These are phyloP conservation scores for Gymnobelideus leadbeateri DNA, from an alignment of 2,113 vertebrate genomes.

Conservation along the genomic window DNA sequence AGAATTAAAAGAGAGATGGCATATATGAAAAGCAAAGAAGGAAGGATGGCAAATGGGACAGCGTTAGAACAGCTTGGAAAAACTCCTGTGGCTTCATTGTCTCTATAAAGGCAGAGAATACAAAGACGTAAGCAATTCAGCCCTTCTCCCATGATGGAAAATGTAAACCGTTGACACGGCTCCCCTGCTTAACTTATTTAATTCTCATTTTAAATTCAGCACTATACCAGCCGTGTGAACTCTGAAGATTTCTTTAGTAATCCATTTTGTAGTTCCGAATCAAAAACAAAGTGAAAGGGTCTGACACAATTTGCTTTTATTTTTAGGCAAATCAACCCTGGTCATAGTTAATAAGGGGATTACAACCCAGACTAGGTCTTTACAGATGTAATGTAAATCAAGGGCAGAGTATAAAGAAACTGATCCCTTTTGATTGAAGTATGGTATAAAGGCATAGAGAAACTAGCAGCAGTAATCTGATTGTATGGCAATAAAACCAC, in stretches of 20 bases:
- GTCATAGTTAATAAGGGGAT: slow-evolving; percentile 99
- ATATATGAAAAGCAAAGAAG: slow-evolving; percentile 79
- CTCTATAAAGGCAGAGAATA: slow-evolving; percentile 83
- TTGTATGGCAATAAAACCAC: slow-evolving; percentile 91
- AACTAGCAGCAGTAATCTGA: slow-evolving; percentile 90
- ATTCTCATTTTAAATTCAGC: slow-evolving; percentile 93
- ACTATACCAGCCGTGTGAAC: slow-evolving; percentile 89
- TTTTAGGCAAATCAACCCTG: slow-evolving; percentile 94
- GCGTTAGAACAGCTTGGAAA: slow-evolving; percentile 85
- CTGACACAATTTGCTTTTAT: slow-evolving; percentile 95
- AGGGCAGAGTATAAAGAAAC: slow-evolving; percentile 92
- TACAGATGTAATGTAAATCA: slow-evolving; percentile 94
- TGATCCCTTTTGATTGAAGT: slow-evolving; percentile 94
- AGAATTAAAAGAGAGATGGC: slow-evolving; percentile 46
- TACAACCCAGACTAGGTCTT: slow-evolving; percentile 94
- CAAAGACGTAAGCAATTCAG: slow-evolving; percentile 86
- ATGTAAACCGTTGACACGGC: slow-evolving; percentile 85
- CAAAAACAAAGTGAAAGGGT: slow-evolving; percentile 97
- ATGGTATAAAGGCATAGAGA: slow-evolving; percentile 89
- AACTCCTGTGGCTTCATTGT: slow-evolving; percentile 89
- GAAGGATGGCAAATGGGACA: slow-evolving; percentile 81
- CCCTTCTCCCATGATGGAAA: slow-evolving; percentile 87
- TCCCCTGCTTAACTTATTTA: slow-evolving; percentile 91
- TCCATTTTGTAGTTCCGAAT: slow-evolving; percentile 97
- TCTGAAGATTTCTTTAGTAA: slow-evolving; percentile 92